Evolutionary conservation across 1,140 invertebrate genomes (phyloP), one percentile per base, ranked within the genome.

Genomic region (Nomia melanderi): DNA sequence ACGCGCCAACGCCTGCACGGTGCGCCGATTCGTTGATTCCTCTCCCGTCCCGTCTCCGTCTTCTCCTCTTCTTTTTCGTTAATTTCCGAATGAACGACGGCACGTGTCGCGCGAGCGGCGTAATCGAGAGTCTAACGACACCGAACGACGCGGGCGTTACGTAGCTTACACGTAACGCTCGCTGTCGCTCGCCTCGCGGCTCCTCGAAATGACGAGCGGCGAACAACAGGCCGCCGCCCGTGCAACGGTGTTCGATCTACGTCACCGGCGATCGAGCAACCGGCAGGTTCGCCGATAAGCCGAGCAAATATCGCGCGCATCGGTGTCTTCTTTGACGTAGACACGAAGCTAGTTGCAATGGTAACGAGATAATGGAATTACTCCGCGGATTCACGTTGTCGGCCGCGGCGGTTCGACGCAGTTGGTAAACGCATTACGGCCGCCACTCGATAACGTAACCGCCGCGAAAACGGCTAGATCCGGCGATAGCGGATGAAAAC

Each of bases 101-200:
- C 64, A 79, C 83, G 47, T 72, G 82, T 50, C 23, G 57, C 62
- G 59, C 47, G 17, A 44, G 41, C 56, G 50, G 2, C 47, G 39
- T 25, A 63, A n/a, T 33, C 53, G 73, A 70, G 82, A 79, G 54
- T 65, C 67, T 75, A 82, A 75, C 53, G 64, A 74, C 78, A 57
- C n/a, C 54, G 56, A 60, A 41, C 44, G 54, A 62, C 59, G 44
- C 31, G 47, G 8, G 44, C 14, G 27, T 14, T 66, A 53, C 44
- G 41, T 4, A 11, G 44, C 12, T 17, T n/a, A 39, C 36, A 39
- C 36, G 36, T 39, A 41, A 41, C 41, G 41, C 14, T 44, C 41
- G 14, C 3, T 20, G 1, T 7, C 36, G 36, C 53, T 25, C 4
- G 39, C 47, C 27, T 23, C 50, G 25, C 14, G 3, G 14, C 41